Evolutionary conservation across 2,797 vertebrate genomes (phyloP), one percentile per base, ranked within the genome.

Genomic region (Sylvia borin): DNA sequence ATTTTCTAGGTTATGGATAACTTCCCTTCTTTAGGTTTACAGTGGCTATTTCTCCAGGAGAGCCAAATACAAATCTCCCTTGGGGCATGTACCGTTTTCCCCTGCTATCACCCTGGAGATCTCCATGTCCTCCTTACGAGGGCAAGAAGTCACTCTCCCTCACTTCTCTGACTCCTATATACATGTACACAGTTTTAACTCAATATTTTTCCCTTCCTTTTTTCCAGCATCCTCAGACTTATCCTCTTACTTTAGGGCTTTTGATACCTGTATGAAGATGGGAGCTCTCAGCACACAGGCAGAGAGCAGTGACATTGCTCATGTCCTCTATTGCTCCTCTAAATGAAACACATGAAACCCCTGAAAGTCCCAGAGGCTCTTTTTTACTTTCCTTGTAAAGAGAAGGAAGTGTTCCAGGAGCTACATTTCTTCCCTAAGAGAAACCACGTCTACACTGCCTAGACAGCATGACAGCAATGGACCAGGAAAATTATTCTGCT

Each of bases 1-100:
- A 82, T 92, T 96, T 96, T 96, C 60, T 89, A 76, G 82, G 88
- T 93, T 96, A 92, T 84, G 79, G 93, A 95, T 95, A 95, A 79
- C 77, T 96, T 97, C 95, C 83, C 43, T 90, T 82, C 94, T 79
- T 71, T 77, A 95, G 50, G 57, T 79, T 95, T 79, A 36, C 40
- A 14, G 80, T 70, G 74, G 74, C 34, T 72, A 5, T 54, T 88
- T 86, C 90, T 81, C 83, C 67, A 50, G 80, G 57, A 84, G 48
- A 82, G 42, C 38, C 40, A 36, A 90, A 70, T 31, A 58, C 48
- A 82, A 68, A 80, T 85, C 81, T 54, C 75, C 85, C 68, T 42
- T 42, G 61, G 61, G 42, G 2, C 65, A 75, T 32, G 45, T 60
- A 50, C 64, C 0, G 0, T 88, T 75, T 90, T 81, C 66, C 55